Evolutionary conservation across 2,888 invertebrate genomes (phyloP).

Genomic region (Steinernema carpocapsae): DNA sequence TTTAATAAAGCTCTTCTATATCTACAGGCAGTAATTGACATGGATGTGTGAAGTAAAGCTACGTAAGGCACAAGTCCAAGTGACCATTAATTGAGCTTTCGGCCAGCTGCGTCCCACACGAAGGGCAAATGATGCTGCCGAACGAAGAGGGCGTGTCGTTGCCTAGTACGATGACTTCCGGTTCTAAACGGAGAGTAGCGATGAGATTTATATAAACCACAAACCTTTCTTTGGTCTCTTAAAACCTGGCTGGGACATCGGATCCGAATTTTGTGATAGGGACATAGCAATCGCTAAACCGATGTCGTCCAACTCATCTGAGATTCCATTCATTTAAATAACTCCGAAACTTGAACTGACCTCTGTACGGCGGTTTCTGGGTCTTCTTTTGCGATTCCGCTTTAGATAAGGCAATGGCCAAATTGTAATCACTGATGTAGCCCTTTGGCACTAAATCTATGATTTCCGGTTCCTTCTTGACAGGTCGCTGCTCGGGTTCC

Average conservation of each 20-base stretch:
- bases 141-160: background rate
- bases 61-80: constrained; percentile 25
- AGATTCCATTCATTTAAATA: background rate
- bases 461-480: background rate
- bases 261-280: background rate
- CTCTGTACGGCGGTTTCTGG: background rate
- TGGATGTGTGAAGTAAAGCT: constrained; percentile 36
- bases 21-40: constrained; percentile 69
- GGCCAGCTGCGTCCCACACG: background rate
- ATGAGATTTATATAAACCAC: background rate
- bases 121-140: background rate
- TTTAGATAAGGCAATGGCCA: background rate
- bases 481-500: too few species aligned
- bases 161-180: background rate
- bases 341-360: background rate
- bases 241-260: background rate
- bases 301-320: background rate
- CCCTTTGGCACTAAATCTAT: background rate
- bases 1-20: background rate
- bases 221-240: background rate
- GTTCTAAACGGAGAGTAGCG: background rate
- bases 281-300: background rate
- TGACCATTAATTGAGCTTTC: background rate
- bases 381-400: background rate
- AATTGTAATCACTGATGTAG: background rate